Percentiles rank a stretch among this genome's conserved stretches.
phyloP scores from a whole-genome alignment of 2,888 invertebrate species.

The Torymus texanus region DNA sequence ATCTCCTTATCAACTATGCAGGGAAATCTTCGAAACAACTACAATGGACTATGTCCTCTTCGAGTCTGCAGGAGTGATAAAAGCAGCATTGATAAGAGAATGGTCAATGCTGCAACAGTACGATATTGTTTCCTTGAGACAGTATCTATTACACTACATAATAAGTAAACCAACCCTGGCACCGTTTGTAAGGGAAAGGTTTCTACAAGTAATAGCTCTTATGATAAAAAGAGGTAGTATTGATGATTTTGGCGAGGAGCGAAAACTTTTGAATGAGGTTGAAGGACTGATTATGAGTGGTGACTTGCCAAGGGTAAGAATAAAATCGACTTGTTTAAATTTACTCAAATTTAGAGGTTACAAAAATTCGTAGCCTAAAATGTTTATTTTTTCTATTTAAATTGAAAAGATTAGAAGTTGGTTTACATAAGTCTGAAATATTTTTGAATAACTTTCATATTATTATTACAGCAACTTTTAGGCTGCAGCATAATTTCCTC shows the following conservation, averaged over 20 bases:
- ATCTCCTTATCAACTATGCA: conserved; percentile 87
- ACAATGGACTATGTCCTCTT: conserved; percentile 88
- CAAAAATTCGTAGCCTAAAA: too few species aligned
- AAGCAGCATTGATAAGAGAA: conserved; percentile 88
- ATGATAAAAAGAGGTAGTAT: conserved; percentile 90
- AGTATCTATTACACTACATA: conserved; percentile 88
- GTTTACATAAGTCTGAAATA: conserved; percentile 15
- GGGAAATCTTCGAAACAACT: conserved; percentile 85
- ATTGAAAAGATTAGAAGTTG: too few species aligned
- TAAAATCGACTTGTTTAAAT: background rate
- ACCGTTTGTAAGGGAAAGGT: conserved; percentile 85
- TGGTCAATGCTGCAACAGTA: conserved; percentile 85
- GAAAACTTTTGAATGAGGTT: conserved; percentile 84
- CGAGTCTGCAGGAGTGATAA: conserved; percentile 89
- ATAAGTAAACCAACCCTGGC: conserved; percentile 81
- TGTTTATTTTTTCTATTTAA: too few species aligned
- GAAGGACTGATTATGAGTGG: conserved; percentile 85
- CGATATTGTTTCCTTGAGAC: conserved; percentile 83
- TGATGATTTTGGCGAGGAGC: conserved; percentile 83
- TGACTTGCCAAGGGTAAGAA: conserved; percentile 79
- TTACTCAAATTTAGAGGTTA: too few species aligned
- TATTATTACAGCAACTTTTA: conserved; percentile 82
- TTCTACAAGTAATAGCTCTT: conserved; percentile 87
- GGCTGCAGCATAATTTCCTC: conserved; percentile 90
- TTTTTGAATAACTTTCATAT: conserved; percentile 54